Base-by-base conservation (phyloP, 1,140 invertebrate genomes). In the Lordiphosa stackelbergi region DNA sequence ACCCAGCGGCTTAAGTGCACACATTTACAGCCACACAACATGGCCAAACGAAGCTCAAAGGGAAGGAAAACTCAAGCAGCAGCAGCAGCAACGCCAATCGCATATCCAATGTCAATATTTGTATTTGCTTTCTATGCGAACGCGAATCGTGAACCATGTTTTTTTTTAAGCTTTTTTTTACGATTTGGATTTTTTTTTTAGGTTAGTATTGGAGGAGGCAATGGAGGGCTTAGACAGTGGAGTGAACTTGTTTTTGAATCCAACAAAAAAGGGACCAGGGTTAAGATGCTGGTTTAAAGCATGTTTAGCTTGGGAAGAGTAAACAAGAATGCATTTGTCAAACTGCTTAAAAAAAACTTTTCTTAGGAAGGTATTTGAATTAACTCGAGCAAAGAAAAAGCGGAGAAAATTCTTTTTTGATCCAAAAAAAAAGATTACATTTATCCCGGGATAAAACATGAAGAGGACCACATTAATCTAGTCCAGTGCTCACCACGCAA, bases 101-200 rank as follows among this genome's bases (percentile, higher is more conserved):
- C 68, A 75, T 83, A 83, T 83, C 77, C 77, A 83, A 75, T 83
- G 75, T 57, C 71, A 81, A 81, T 81, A 83, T 81, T 81, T 83
- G 77, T 75, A 83, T 81, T 83, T 83, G 68, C 77, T 81, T 81
- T 83, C 75, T 79, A 79, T 79, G 75, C 58, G 73, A 72, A 71
- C 51, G 53, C 55, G 35, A 54, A 53, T 60, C 61, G 66, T 73
- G 66, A 62, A 16, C 24, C 34, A 47, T 66, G 63, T 78, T 78
- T 65, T 66, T 79, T 55, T 72, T 66, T 56, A 19, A 40, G 38
- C 31, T 41, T 38, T 48, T 16, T 83, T 81, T 71, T 83, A 83
- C 68, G 77, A 83, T 75, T 81, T 83, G 55, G 51, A 53, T 43
- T 4, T 75, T 68, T 75, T 81, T 75, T 75, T 62, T 64, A 42